Conservation (phyloP, 1,140 invertebrate species). For the Solenopsis fugax region DNA sequence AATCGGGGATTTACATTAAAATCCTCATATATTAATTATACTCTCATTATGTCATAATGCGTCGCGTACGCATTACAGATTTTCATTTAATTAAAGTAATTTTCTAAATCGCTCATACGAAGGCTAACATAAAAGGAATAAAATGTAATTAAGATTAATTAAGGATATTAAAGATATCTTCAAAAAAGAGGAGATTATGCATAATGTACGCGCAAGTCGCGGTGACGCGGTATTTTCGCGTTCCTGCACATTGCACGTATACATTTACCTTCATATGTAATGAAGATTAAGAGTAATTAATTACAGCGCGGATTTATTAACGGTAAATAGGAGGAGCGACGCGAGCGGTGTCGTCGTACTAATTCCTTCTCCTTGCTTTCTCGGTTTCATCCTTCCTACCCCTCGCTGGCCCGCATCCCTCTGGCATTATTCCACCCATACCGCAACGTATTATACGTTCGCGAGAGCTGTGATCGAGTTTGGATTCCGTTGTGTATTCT, state of each 20-base stretch:
- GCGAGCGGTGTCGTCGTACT: constrained; percentile 20
- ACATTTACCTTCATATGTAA: constrained; percentile 33
- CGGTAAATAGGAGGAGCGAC: constrained; percentile 45
- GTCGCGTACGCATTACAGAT: constrained; percentile 20
- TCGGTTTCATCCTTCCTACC: constrained; percentile 51
- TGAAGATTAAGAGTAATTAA: constrained; percentile 61
- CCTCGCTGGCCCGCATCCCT: constrained; percentile 35
- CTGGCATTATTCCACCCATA: constrained; percentile 63
- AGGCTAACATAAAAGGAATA: constrained; percentile 14
- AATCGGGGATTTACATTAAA: constrained; percentile 40
- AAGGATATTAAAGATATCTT: constrained; percentile 43
- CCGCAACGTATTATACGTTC: constrained; percentile 71
- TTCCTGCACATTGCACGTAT: background rate
- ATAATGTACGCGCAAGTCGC: constrained; percentile 25
- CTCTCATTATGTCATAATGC: constrained; percentile 15
- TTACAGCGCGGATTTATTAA: constrained; percentile 39
- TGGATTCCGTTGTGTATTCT: constrained; percentile 72
- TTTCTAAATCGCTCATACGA: background rate
- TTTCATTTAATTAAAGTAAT: constrained; percentile 57
- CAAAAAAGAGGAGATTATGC: constrained; percentile 18
- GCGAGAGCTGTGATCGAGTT: constrained; percentile 81
- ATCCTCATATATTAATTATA: constrained; percentile 42
- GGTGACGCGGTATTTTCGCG: constrained; percentile 5
- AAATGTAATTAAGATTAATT: constrained; percentile 50
- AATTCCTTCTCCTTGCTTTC: constrained; percentile 69